These are phyloP conservation scores for Hemiprocne comata DNA, from an alignment of 2,113 vertebrate genomes.

Conservation along the genomic window DNA sequence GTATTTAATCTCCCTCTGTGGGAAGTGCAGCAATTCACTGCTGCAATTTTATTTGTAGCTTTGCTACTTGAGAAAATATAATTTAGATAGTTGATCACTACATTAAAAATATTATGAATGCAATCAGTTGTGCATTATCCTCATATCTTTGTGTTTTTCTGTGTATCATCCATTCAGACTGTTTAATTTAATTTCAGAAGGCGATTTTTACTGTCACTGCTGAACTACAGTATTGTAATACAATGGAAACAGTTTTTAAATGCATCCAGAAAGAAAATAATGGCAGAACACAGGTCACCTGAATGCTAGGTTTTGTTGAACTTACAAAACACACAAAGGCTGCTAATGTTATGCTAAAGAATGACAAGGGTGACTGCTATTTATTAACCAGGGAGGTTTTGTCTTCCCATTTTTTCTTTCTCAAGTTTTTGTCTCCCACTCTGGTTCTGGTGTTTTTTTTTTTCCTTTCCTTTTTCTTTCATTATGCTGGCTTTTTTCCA, in stretches of 20 bases:
- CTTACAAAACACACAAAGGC: neutral
- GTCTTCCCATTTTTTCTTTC: neutral
- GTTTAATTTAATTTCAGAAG: constrained; percentile 25
- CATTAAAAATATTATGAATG: neutral
- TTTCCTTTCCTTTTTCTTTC: no score
- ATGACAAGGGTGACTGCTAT: neutral
- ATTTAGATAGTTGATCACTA: neutral
- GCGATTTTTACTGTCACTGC: neutral
- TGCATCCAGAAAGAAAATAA: neutral
- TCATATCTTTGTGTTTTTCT: neutral
- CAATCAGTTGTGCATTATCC: constrained; percentile 5
- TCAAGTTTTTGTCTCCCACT: neutral
- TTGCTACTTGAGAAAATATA: constrained; percentile 3
- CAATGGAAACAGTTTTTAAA: neutral
- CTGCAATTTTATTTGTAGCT: constrained; percentile 21
- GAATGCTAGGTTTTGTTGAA: neutral
- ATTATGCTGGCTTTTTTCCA: neutral
- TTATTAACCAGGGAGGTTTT: neutral
- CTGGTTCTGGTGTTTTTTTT: neutral
- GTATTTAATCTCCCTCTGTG: neutral
- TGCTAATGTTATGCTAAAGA: neutral
- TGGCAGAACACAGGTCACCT: neutral
- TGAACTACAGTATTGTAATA: neutral
- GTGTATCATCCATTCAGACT: neutral
- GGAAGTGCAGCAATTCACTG: neutral